Percentiles rank a stretch among this genome's conserved stretches.
phyloP scores from a whole-genome alignment of 2,888 invertebrate genomes.

The Mayetiola destructor region DNA sequence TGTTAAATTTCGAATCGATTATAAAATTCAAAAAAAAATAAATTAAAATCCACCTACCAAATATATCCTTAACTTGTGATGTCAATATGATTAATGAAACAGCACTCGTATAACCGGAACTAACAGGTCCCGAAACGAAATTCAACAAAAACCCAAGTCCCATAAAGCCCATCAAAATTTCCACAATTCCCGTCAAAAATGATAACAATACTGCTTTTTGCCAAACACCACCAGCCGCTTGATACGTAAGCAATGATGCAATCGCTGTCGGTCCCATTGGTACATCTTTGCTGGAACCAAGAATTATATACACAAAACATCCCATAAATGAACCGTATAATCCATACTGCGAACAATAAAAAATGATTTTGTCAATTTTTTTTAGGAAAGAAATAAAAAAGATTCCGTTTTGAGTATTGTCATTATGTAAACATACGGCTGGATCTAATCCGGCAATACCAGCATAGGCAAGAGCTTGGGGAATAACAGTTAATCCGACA shows the following conservation, averaged over 20 bases:
- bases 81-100: conserved; percentile 78
- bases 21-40: no score
- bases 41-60: conserved; percentile 32
- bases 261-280: conserved; percentile 90
- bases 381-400: no score
- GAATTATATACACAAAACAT: conserved; percentile 74
- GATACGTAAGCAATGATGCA: conserved; percentile 71
- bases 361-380: no score
- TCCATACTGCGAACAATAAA: conserved; percentile 52
- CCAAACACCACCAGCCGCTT: conserved; percentile 49
- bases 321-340: conserved; percentile 86
- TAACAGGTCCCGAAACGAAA: conserved; percentile 81
- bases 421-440: conserved; percentile 25
- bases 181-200: conserved; percentile 59
- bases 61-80: conserved; percentile 71
- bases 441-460: conserved; percentile 65
- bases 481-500: conserved; percentile 52
- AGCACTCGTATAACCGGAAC: conserved; percentile 79
- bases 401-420: no score
- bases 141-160: conserved; percentile 78
- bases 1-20: no score
- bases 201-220: conserved; percentile 59
- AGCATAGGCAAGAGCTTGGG: conserved; percentile 73
- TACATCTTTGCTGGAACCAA: conserved; percentile 84
- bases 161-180: conserved; percentile 66